phyloP scores from a whole-genome alignment of 2,797 vertebrate species.

The Epinephelus awoara region DNA sequence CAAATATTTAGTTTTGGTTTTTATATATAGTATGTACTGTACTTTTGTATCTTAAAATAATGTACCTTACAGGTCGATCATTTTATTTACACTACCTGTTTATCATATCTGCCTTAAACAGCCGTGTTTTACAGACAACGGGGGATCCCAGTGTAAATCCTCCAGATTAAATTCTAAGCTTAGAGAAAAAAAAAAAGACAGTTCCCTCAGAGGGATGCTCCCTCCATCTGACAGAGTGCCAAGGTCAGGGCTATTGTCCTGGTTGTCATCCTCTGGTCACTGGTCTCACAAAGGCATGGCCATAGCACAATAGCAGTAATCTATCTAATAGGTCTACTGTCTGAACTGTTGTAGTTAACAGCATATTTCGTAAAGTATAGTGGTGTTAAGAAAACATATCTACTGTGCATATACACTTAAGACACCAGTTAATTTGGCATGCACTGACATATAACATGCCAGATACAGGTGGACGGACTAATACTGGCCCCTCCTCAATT shows the following conservation, averaged over 20 bases:
- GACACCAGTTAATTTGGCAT: no score
- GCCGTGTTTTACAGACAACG: constrained; percentile 2
- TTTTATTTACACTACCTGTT: constrained; percentile 7
- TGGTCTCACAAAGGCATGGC: constrained; percentile 61
- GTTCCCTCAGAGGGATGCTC: constrained; percentile 54
- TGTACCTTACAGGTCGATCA: background rate
- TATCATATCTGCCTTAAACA: constrained; percentile 13
- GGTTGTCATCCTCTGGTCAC: constrained; percentile 63
- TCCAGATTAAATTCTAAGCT: constrained; percentile 48
- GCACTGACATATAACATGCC: no score
- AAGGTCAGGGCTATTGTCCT: constrained; percentile 77
- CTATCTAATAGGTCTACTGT: constrained; percentile 64
- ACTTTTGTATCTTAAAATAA: background rate
- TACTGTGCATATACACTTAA: background rate
- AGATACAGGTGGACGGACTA: no score
- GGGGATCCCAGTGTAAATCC: constrained; percentile 38
- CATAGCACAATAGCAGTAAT: constrained; percentile 70
- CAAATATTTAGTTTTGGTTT: background rate
- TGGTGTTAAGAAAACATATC: background rate
- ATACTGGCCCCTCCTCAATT: background rate
- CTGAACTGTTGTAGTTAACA: constrained; percentile 38
- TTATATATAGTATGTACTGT: background rate
- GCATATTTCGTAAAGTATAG: constrained; percentile 20
- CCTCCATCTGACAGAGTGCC: constrained; percentile 64
- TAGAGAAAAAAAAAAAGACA: constrained; percentile 46